phyloP scores from a whole-genome alignment of 2,113 vertebrate genomes.

The Copsychus sechellarum region DNA sequence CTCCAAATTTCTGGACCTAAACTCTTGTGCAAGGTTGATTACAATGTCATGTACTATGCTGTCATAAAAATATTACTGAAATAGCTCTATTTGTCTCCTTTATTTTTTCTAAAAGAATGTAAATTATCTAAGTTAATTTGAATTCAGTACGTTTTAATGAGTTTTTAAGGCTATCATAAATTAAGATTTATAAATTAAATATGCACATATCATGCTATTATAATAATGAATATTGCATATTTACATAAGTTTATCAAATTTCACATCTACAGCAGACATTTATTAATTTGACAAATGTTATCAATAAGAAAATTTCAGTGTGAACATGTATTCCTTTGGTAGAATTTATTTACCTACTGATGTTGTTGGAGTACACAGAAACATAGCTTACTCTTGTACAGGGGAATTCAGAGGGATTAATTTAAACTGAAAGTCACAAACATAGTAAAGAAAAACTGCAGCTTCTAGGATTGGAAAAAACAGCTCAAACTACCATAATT shows the following conservation, averaged over 20 bases:
- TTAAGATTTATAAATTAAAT: background rate
- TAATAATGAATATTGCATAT: background rate
- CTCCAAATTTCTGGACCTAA: background rate
- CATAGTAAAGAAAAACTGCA: background rate
- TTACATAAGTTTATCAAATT: background rate
- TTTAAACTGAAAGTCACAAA: background rate
- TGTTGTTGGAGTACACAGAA: background rate
- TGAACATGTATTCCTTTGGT: accelerated
- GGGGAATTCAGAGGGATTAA: background rate
- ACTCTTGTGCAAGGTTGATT: background rate
- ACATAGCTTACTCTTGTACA: accelerated
- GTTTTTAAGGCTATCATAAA: background rate
- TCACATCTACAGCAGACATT: background rate
- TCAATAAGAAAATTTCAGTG: background rate
- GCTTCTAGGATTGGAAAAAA: background rate
- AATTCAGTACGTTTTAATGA: background rate
- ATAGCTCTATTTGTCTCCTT: background rate
- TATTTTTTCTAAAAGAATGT: background rate
- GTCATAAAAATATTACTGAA: background rate
- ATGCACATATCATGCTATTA: background rate
- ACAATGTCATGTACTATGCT: background rate
- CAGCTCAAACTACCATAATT: background rate
- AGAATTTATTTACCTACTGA: background rate
- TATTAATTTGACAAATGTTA: background rate
- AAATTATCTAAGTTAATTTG: background rate